Base-by-base conservation (phyloP, 30 jellyfish, hydroid and myxozoan genomes). In the Turritopsis dohrnii region DNA sequence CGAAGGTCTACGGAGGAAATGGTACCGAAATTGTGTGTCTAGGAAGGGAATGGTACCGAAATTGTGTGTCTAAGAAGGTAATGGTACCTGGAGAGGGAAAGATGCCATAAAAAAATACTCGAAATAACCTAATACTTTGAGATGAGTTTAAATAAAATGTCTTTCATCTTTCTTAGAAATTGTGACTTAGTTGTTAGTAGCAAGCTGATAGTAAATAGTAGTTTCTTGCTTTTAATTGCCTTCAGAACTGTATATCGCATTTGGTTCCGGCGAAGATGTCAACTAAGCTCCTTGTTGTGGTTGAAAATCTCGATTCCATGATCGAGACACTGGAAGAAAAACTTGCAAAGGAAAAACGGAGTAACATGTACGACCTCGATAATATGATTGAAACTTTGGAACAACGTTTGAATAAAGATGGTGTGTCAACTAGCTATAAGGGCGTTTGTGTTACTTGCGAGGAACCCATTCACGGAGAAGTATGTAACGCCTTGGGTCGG, bases 391-490 rank as follows among this genome's bases (percentile, higher is more conserved):
- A 21, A 9, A 74, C 65, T 7, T 24, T 74, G 41, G 83, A 74
- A 24, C 72, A 74, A 30, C 28, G 83, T n/a, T 74, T 74, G 71
- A 29, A 24, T 41, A 74, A 74, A 74, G 65, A 26, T 74, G 83
- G 83, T 21, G 65, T 74, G 13, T 21, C 83, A n/a, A 74, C 83
- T 24, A 24, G 54, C 28, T 74, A 74, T 24, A 74, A 74, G 65
- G 83, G 83, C 77, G 30, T 69, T n/a, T 69, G 77, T 69, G 77
- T 21, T 0, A n/a, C 77, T 21, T 69, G 77, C 19, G 77, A 69
- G 19, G 30, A 9, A 19, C 77, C 77, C 9, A 69, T 69, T n/a
- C 77, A 69, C 77, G 8, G 30, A 7, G 30, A 69, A 19, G 77
- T 69, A 9, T 69, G 77, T 19, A 23, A 69, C 77, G 77, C 77